Evolutionary conservation across 2,113 vertebrate genomes (phyloP), one percentile per base, ranked within the genome.

Genomic region (Mesoclemmys tuberculata): DNA sequence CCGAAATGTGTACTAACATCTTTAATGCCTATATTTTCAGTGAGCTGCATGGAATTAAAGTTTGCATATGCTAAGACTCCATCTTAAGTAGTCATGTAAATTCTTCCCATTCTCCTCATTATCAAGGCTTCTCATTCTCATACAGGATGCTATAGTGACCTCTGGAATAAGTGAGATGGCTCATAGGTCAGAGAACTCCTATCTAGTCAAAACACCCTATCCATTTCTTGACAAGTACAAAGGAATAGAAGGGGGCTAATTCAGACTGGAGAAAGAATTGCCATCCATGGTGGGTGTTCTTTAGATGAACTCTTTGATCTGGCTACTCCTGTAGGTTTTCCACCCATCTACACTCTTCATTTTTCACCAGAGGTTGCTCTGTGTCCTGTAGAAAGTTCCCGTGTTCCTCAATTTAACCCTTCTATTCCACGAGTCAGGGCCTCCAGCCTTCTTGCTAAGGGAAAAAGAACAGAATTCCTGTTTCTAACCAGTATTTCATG

Each of bases 41-140:
- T 86, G 51, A 68, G 51, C 48, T 95, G 38, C 93, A 88, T 92
- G 82, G 71, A 94, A 96, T 95, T 93, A 64, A 86, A 97, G 71
- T 51, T 56, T 44, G 11, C 1, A 0, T 82, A 84, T 26, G 48
- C 84, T 90, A 95, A 89, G 24, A 10, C 78, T 4, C 8, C 8
- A 74, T 79, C 52, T 31, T 64, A 95, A 27, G 92, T 58, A 46
- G 38, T 91, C 58, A 92, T 82, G 80, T 84, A 90, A 68, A 77
- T 1, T 54, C 89, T 93, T 92, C 55, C 54, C 44, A 87, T 89
- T 88, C 92, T 29, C 31, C 80, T 38, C n/a, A 38, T 10, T 71
- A 55, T 55, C n/a, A n/a, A 5, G 58, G 51, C 29, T 19, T 94
- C 91, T 90, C 8, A 82, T 54, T 80, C 38, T 86, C n/a, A 2